These are phyloP conservation scores for Eubasilissa regina DNA, from an alignment of 1,140 invertebrate species.

Conservation along the genomic window DNA sequence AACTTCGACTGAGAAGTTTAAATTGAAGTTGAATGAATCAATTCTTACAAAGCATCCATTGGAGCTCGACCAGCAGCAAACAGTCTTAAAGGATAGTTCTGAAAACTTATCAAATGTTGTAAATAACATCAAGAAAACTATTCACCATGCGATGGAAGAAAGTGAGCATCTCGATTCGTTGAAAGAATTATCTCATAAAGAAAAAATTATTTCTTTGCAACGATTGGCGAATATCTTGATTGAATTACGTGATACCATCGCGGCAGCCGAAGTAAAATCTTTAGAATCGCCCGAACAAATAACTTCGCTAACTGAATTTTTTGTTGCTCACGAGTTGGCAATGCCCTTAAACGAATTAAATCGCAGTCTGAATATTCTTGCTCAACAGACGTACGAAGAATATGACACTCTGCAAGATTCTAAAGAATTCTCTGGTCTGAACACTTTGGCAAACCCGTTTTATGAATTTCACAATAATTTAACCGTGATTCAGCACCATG, in stretches of 20 bases:
- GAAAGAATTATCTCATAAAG: conserved; percentile 55
- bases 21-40: conserved; percentile 5
- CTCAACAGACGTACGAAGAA: conserved; percentile 65
- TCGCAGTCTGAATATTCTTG: conserved; percentile 64
- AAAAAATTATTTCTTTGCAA: conserved; percentile 55
- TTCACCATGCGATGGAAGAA: conserved; percentile 41
- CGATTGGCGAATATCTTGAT: conserved; percentile 63
- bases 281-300: conserved; percentile 59
- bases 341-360: conserved; percentile 66
- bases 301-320: conserved; percentile 66
- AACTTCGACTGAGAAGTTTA: conserved; percentile 29
- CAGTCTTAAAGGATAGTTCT: not conserved
- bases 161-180: conserved; percentile 47
- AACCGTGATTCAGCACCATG: conserved; percentile 69
- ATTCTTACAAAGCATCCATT: not conserved
- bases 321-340: conserved; percentile 63
- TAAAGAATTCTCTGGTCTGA: conserved; percentile 66
- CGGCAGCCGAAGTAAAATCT: conserved; percentile 47
- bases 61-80: conserved; percentile 6
- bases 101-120: conserved; percentile 45
- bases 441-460: conserved; percentile 71
- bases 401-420: conserved; percentile 60
- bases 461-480: conserved; percentile 70
- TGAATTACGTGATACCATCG: conserved; percentile 66
- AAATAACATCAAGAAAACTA: conserved; percentile 42